Percentiles rank a stretch among this genome's conserved stretches.
Conservation (phyloP, 2,113 vertebrate genomes). For the Pogonocichla stellata region DNA sequence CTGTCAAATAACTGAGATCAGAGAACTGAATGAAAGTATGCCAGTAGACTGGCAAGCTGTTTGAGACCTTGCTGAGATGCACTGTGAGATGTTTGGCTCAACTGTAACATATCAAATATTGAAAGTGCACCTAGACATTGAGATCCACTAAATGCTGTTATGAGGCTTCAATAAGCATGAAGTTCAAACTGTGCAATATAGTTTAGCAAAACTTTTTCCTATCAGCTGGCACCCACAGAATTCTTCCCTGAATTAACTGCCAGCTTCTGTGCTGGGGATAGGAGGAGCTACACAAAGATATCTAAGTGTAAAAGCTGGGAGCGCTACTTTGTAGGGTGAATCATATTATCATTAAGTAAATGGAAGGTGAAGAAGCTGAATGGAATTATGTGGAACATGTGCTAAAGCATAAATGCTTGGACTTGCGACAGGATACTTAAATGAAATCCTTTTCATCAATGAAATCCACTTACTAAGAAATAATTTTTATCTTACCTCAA, state of each 20-base stretch:
- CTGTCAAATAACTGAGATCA: not conserved
- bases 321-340: not conserved
- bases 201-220: not conserved
- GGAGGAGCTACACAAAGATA: not conserved
- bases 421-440: not conserved
- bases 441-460: not conserved
- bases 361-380: not conserved
- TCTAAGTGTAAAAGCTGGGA: not conserved
- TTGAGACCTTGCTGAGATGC: not conserved
- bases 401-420: not conserved
- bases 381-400: not conserved
- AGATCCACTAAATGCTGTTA: not conserved
- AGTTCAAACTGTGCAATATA: not conserved
- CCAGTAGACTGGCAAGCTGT: not conserved
- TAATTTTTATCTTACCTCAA: not conserved
- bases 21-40: not conserved
- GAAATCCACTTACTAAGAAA: not conserved
- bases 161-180: not conserved
- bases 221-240: not conserved
- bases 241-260: not conserved
- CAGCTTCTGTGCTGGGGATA: not conserved
- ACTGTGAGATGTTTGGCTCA: rapidly evolving
- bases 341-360: not conserved
- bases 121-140: not conserved
- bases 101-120: not conserved